A percentile compares a stretch with the other conserved stretches of the same genome.
These are phyloP conservation scores for Caranx melampygus DNA, from an alignment of 2,113 vertebrate species.

Conservation along the genomic window DNA sequence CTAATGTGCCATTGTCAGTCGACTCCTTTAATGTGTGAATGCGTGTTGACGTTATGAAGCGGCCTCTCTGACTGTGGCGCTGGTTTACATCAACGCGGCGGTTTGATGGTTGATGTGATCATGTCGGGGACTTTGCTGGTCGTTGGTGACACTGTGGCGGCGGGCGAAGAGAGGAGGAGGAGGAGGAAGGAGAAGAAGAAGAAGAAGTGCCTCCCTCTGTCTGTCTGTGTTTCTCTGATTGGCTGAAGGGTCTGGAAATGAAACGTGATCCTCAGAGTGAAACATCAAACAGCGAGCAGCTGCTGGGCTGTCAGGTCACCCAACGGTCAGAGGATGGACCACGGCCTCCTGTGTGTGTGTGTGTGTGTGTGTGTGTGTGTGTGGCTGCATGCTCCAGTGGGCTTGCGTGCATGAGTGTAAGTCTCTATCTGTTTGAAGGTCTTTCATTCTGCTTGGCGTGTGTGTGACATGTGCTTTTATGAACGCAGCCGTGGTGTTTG, in stretches of 20 bases:
- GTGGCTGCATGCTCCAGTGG: neutral
- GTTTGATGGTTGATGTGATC: neutral
- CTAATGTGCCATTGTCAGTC: constrained; percentile 37
- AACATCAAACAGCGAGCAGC: constrained; percentile 85
- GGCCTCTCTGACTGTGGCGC: constrained; percentile 8
- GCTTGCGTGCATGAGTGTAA: neutral
- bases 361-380: constrained; percentile 25
- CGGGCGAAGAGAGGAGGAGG: constrained; percentile 27
- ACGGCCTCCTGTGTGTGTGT: constrained; percentile 59
- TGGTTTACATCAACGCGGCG: neutral
- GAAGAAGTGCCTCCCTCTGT: constrained; percentile 56
- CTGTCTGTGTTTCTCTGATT: constrained; percentile 62
- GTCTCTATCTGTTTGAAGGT: constrained; percentile 30
- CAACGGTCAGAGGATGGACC: constrained; percentile 82
- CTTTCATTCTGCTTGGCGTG: neutral
- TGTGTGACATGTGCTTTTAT: constrained; percentile 5
- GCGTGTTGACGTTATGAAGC: constrained; percentile 20
- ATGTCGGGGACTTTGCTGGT: neutral
- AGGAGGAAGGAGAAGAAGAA: neutral
- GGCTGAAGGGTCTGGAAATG: constrained; percentile 78
- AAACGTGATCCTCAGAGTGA: constrained; percentile 82
- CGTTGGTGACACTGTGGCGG: constrained; percentile 24
- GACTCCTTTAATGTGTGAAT: constrained; percentile 42
- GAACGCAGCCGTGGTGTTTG: neutral
- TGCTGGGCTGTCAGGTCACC: constrained; percentile 81